phyloP scores from a whole-genome alignment of 92 coral and sea anemone genomes.

The Umimayanthus chanpuru region DNA sequence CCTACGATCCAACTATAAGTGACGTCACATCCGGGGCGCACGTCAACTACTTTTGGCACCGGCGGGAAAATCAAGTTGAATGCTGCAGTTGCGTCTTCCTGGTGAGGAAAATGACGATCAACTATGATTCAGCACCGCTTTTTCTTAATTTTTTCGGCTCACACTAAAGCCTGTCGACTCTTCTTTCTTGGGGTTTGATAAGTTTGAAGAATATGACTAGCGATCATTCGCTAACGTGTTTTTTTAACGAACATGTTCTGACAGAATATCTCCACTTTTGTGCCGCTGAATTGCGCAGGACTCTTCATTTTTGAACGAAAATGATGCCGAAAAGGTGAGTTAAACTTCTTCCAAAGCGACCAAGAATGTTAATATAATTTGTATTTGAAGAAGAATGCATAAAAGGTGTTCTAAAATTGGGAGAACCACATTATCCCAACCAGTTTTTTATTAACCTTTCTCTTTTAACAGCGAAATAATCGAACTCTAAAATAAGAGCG shows the following conservation, averaged over 20 bases:
- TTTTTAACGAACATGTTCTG: not conserved
- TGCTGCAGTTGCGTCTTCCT: not conserved
- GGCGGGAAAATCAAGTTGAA: too few species aligned
- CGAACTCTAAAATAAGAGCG: not conserved
- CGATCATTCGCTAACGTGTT: slow-evolving; percentile 5
- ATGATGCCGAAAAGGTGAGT: too few species aligned
- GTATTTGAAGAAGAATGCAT: not conserved
- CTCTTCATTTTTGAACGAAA: too few species aligned
- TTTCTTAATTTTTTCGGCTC: not conserved
- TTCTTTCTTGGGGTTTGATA: not conserved
- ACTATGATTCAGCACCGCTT: not conserved
- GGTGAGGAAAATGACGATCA: not conserved
- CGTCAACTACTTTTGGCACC: too few species aligned
- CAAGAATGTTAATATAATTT: not conserved
- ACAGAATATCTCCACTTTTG: too few species aligned
- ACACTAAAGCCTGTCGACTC: not conserved
- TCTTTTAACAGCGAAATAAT: not conserved
- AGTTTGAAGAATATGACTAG: too few species aligned
- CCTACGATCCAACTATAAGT: too few species aligned
- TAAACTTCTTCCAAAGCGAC: too few species aligned
- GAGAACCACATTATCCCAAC: not conserved
- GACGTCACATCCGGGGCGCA: too few species aligned
- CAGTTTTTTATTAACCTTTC: not conserved
- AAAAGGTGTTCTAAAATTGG: too few species aligned
- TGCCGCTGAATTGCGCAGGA: not conserved